Evolutionary conservation across 2,113 vertebrate genomes (phyloP), one percentile per base, ranked within the genome.

Genomic region (Sylvia atricapilla): DNA sequence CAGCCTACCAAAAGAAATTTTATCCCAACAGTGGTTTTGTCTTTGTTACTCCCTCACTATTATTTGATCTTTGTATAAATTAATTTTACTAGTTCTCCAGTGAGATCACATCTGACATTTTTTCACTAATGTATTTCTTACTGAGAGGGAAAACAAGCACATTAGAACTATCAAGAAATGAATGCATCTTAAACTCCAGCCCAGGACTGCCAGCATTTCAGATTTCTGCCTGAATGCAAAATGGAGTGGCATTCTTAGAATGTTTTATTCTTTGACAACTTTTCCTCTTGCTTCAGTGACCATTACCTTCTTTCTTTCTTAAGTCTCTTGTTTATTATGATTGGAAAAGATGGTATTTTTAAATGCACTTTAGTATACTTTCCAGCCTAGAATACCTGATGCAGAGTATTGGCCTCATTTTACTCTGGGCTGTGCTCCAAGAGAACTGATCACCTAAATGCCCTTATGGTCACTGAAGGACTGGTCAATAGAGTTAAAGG

Each of bases 171-270:
- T 72, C 30, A 89, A 86, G 73, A 84, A 66, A 70, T 58, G 12
- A 53, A 12, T 15, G 17, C 15, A 39, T 70, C 64, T 75, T 75
- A 78, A 84, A 70, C 27, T 67, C 37, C 20, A 72, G 30, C 6
- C 44, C 25, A 52, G 64, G 69, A 37, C 47, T 90, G 11, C 41
- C 47, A 81, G 31, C 64, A 44, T 94, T 60, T 86, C 44, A 84
- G 13, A 60, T 78, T 89, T 87, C 56, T 95, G 80, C 56, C 31
- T 78, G 73, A 92, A 78, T 78, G 73, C n/a, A 84, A 87, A 89
- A 68, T 75, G 44, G 15, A 82, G 37, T 52, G 41, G 10, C 37
- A 58, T 66, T 79, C 58, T 81, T 64, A 79, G 21, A 44, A 18
- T 39, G 50, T 24, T 81, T 81, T 52, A 68, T 82, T 82, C 46